A percentile compares a stretch with the other conserved stretches of the same genome.
These are phyloP conservation scores for Aplocera efformata DNA, from an alignment of 2,888 invertebrate genomes.

Conservation along the genomic window DNA sequence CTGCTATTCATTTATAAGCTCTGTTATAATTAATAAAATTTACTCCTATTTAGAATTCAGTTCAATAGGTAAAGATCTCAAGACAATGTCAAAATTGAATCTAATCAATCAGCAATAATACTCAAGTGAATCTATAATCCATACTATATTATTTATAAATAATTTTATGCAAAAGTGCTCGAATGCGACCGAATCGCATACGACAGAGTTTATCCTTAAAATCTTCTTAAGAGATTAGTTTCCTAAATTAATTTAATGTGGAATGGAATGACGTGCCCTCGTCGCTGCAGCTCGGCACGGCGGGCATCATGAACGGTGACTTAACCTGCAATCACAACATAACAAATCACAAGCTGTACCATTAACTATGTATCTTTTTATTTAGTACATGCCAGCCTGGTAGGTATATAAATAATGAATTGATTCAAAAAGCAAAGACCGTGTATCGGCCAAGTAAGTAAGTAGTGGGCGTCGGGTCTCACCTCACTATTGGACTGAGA, in stretches of 20 bases:
- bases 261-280: conserved; percentile 78
- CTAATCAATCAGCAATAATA: conserved; percentile 77
- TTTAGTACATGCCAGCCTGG: no score
- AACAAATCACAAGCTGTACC: neutral
- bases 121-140: conserved; percentile 77
- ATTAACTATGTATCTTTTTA: no score
- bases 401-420: no score
- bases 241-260: conserved; percentile 76
- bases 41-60: conserved; percentile 53
- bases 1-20: conserved; percentile 53
- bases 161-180: conserved; percentile 62
- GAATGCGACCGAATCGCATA: conserved; percentile 52
- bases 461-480: no score
- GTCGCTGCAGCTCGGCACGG: conserved; percentile 61
- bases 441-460: no score
- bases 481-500: conserved; percentile 77
- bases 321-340: conserved; percentile 64
- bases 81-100: conserved; percentile 62
- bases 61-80: conserved; percentile 60
- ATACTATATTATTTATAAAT: conserved; percentile 72
- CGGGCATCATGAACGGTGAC: conserved; percentile 73
- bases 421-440: no score
- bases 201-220: conserved; percentile 70
- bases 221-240: conserved; percentile 73
- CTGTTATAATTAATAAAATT: conserved; percentile 54